Evolutionary conservation across 2,113 vertebrate genomes (phyloP).

Genomic region (Deroptyus accipitrinus): DNA sequence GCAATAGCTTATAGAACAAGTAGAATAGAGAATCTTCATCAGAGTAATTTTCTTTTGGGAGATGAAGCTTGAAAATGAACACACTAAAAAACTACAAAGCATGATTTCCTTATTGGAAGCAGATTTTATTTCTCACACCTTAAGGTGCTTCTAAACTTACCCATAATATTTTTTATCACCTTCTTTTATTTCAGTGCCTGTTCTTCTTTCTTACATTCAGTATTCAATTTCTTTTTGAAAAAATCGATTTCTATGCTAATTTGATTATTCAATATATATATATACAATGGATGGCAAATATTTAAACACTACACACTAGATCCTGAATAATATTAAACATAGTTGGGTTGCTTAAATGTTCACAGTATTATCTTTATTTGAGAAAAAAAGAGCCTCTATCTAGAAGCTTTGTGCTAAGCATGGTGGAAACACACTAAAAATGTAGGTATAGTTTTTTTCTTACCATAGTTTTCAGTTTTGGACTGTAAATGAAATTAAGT

Average conservation of each 20-base stretch:
- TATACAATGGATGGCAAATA: not conserved
- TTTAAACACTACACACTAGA: not conserved
- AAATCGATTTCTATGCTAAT: not conserved
- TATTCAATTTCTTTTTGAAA: not conserved
- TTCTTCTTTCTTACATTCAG: not conserved
- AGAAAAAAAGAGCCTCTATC: not conserved
- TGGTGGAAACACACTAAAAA: not conserved
- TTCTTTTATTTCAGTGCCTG: not conserved
- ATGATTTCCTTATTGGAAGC: not conserved
- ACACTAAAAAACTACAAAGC: not conserved
- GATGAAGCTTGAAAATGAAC: not conserved
- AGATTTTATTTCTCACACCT: not conserved
- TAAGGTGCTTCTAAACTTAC: not conserved
- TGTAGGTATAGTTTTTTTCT: not conserved
- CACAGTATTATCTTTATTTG: not conserved
- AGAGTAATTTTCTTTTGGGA: not conserved
- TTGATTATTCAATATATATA: not conserved
- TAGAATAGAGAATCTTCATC: not conserved
- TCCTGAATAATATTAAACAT: not conserved
- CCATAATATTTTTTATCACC: not conserved
- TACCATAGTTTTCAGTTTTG: not conserved
- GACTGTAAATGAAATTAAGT: not conserved
- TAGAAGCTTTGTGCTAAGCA: not conserved
- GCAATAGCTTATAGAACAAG: not conserved
- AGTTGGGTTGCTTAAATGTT: not conserved